Evolutionary conservation across 2,888 invertebrate species (phyloP).

Genomic region (Erebia ligea): DNA sequence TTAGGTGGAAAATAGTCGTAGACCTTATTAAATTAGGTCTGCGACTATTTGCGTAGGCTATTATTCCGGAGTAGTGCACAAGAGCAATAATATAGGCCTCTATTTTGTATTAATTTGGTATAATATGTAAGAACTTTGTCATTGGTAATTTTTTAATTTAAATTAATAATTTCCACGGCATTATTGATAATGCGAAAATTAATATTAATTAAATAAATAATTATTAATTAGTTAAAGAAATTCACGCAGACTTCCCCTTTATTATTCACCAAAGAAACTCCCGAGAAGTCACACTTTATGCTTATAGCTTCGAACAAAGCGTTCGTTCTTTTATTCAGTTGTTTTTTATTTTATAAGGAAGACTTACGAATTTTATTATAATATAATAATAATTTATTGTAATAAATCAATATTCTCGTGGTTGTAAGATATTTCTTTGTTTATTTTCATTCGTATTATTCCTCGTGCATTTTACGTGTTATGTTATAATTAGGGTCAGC

Average conservation of each 20-base stretch:
- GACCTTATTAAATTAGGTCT: too few species aligned
- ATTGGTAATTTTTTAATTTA: too few species aligned
- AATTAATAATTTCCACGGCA: not conserved
- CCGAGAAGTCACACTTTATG: slow-evolving; percentile 10
- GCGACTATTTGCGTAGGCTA: too few species aligned
- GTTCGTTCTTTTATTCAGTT: slow-evolving; percentile 22
- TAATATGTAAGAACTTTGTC: too few species aligned
- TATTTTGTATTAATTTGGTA: too few species aligned
- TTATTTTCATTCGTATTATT: slow-evolving; percentile 1
- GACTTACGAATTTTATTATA: slow-evolving; percentile 20
- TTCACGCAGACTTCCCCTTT: slow-evolving; percentile 16
- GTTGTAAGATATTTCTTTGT: slow-evolving; percentile 28
- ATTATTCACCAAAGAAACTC: slow-evolving; percentile 33
- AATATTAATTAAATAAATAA: not conserved
- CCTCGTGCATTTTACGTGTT: slow-evolving; percentile 12
- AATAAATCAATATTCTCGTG: slow-evolving; percentile 22
- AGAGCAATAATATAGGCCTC: too few species aligned
- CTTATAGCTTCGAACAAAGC: slow-evolving; percentile 27
- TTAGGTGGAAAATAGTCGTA: too few species aligned
- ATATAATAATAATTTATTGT: slow-evolving; percentile 34
- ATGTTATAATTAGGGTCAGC: slow-evolving; percentile 5
- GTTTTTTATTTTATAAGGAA: slow-evolving; percentile 26
- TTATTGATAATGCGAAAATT: not conserved
- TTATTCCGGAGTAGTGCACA: too few species aligned
- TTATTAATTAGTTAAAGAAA: not conserved